Evolutionary conservation across 2,113 vertebrate genomes (phyloP), one percentile per base, ranked within the genome.

Genomic region (Pollimyrus isidori): DNA sequence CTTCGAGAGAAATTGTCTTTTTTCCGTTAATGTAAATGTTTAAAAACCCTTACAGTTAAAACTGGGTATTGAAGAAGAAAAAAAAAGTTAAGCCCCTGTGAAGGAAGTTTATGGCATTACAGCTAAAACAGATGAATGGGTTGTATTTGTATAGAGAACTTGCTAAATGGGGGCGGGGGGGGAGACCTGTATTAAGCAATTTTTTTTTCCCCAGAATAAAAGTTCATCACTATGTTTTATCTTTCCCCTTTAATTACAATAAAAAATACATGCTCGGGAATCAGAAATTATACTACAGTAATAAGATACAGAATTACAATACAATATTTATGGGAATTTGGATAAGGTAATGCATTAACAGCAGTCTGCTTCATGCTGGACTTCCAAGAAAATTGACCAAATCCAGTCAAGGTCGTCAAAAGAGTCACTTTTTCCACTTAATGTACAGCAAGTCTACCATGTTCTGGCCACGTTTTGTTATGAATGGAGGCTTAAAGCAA

Each of bases 1-100:
- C 94, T 97, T 83, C 95, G 94, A 88, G 94, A 94, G 15, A 94
- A 96, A 17, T 90, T 97, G 65, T 82, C 94, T 0, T 96, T 95
- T 82, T 97, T 97, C 80, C 94, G 93, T 86, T 97, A 65, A 13
- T 45, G 65, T 15, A 80, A 9, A 30, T 46, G 45, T 46, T 46
- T n/a, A 21, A 84, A 35, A 45, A 42, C 76, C 7, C 76, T 42
- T 82, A 82, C 76, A 82, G 19, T 82, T 42, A 82, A 82, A 82
- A 45, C 35, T 82, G 76, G 30, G 39, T 21, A 82, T 21, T 45
- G 17, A 73, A 69, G 23, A 13, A 2, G 4, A 4, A 53, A 30
- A 73, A 17, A 80, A 19, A 7, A 19, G 35, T 17, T 42, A 80
- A 80, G 19, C 73, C 35, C 19, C 6, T 39, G n/a, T 69, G 69